A percentile compares a stretch with the other conserved stretches of the same genome.
Conservation (phyloP, 2,113 vertebrate genomes). For the Strigops habroptila region DNA sequence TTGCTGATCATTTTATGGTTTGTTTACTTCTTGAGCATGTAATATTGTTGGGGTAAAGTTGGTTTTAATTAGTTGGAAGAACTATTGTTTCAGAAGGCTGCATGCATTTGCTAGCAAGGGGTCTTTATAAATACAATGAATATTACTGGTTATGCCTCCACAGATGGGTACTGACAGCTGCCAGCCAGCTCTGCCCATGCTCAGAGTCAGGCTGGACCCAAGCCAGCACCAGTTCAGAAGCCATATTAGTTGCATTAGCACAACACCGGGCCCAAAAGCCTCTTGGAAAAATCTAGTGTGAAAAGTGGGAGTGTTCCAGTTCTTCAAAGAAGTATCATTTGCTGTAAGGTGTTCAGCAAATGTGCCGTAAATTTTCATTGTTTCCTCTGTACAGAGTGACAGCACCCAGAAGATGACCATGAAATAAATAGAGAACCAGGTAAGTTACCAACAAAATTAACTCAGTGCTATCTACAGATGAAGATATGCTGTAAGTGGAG, state of each 20-base stretch:
- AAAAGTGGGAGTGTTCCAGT: not conserved
- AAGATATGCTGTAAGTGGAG: not conserved
- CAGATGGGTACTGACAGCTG: slow-evolving; percentile 50
- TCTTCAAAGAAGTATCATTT: not conserved
- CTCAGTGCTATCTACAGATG: not conserved
- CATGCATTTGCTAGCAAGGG: slow-evolving; percentile 21
- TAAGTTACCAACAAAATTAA: not conserved
- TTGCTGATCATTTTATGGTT: slow-evolving; percentile 48
- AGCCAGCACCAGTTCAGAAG: not conserved
- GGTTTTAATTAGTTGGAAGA: slow-evolving; percentile 50
- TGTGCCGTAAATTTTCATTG: not conserved
- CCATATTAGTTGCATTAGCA: not conserved
- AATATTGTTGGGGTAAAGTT: slow-evolving; percentile 6
- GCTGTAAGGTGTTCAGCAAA: not conserved
- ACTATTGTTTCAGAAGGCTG: slow-evolving; percentile 51
- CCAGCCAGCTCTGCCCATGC: slow-evolving; percentile 12
- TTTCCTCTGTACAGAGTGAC: not conserved
- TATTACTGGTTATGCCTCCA: not conserved
- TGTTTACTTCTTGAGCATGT: slow-evolving; percentile 43
- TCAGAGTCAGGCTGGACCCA: not conserved
- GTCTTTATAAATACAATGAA: not conserved
- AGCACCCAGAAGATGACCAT: not conserved
- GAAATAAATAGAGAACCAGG: not conserved
- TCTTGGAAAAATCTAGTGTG: not conserved
- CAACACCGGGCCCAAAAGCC: not conserved